Evolutionary conservation across 2,113 vertebrate species (phyloP).

Genomic region (Phrynosoma blainvillii): DNA sequence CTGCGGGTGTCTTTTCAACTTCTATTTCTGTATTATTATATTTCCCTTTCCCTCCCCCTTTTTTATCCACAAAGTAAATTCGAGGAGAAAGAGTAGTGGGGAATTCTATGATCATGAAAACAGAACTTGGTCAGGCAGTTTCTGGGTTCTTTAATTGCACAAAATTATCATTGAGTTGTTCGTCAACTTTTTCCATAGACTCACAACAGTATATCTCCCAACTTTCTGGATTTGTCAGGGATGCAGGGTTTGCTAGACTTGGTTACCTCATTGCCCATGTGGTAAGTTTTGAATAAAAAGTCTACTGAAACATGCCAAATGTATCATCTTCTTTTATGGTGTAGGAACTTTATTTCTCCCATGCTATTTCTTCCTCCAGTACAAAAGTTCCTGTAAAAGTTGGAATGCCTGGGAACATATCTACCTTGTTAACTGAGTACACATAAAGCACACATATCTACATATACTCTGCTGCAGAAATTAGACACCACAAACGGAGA

Average conservation of each 20-base stretch:
- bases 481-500: no score
- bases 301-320: no score
- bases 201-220: slow-evolving; percentile 22
- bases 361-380: not conserved
- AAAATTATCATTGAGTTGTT: slow-evolving; percentile 61
- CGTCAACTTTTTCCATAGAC: not conserved
- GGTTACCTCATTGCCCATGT: no score
- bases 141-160: slow-evolving; percentile 71
- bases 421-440: no score
- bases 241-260: no score
- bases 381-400: not conserved
- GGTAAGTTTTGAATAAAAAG: no score
- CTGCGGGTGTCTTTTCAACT: slow-evolving; percentile 74
- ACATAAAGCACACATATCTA: no score
- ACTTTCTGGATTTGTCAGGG: not conserved
- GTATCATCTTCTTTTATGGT: not conserved
- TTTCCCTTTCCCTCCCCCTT: slow-evolving; percentile 65
- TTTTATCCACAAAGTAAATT: slow-evolving; percentile 78
- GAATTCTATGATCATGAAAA: slow-evolving; percentile 69
- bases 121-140: slow-evolving; percentile 58
- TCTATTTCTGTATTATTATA: slow-evolving; percentile 78
- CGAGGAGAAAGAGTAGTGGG: slow-evolving; percentile 66
- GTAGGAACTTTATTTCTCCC: not conserved
- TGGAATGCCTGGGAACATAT: no score
- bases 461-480: no score